These are phyloP conservation scores for Tapera naevia DNA, from an alignment of 2,797 vertebrate genomes.

Conservation along the genomic window DNA sequence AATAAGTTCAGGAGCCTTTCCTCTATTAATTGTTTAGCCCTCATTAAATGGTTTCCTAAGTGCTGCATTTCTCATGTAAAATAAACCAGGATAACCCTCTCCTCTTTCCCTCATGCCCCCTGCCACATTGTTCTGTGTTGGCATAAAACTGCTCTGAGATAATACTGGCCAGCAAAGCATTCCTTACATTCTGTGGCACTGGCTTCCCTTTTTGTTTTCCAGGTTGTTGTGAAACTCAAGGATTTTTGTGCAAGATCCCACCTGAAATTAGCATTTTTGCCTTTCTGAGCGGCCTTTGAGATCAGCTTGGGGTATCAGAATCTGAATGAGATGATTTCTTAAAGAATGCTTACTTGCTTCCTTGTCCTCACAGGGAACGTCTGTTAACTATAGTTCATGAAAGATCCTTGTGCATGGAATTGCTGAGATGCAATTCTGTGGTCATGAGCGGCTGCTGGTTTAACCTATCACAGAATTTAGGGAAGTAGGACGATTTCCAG, in stretches of 20 bases:
- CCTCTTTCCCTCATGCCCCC: too few relatives aligned
- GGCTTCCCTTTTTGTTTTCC: not conserved
- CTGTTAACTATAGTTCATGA: not conserved
- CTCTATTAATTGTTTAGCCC: not conserved
- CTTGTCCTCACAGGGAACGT: not conserved
- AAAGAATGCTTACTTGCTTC: not conserved
- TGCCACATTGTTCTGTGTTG: not conserved
- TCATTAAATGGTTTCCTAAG: not conserved
- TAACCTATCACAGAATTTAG: not conserved
- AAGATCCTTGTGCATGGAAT: not conserved
- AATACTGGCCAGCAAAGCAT: not conserved
- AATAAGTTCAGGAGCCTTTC: not conserved
- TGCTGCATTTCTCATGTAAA: not conserved
- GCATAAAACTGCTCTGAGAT: not conserved
- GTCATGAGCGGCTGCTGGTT: not conserved
- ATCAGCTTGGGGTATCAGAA: not conserved
- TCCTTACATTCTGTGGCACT: not conserved
- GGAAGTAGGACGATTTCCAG: not conserved
- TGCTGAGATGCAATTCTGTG: not conserved
- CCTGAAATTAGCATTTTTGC: not conserved
- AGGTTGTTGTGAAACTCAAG: not conserved
- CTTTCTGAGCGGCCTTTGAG: not conserved
- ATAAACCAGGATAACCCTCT: not conserved
- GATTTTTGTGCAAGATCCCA: not conserved
- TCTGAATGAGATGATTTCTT: not conserved